phyloP scores from a whole-genome alignment of 2,888 invertebrate genomes.

The Dolichopus griseipennis region DNA sequence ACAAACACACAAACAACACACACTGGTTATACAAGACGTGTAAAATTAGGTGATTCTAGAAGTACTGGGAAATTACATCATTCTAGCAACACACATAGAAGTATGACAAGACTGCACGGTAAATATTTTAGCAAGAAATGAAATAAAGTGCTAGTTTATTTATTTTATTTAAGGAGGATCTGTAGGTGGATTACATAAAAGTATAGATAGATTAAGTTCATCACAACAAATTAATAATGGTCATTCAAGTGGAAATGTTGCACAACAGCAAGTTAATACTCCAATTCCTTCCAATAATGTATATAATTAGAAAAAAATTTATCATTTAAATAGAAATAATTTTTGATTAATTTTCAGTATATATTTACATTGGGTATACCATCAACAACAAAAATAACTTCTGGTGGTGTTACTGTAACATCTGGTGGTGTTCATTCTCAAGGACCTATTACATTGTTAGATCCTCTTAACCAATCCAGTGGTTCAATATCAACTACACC shows the following conservation, averaged over 20 bases:
- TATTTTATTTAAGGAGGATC: slow-evolving; percentile 46
- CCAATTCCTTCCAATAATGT: background rate
- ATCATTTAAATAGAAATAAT: background rate
- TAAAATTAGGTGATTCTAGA: slow-evolving; percentile 64
- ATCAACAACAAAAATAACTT: slow-evolving; percentile 34
- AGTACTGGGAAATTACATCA: slow-evolving; percentile 67
- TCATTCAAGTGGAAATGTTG: slow-evolving; percentile 32
- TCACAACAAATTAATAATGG: slow-evolving; percentile 67
- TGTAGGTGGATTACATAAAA: slow-evolving; percentile 69
- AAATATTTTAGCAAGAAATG: slow-evolving; percentile 45
- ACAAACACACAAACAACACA: slow-evolving; percentile 24
- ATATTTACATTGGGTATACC: background rate
- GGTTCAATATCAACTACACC: slow-evolving; percentile 39
- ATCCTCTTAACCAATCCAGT: slow-evolving; percentile 42
- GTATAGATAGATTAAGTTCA: slow-evolving; percentile 71
- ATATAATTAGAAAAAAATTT: no score
- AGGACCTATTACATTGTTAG: slow-evolving; percentile 45
- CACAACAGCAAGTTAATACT: slow-evolving; percentile 12
- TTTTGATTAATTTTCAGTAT: background rate
- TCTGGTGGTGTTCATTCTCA: slow-evolving; percentile 47
- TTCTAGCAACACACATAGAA: slow-evolving; percentile 62
- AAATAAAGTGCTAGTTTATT: slow-evolving; percentile 9
- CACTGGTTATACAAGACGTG: slow-evolving; percentile 49
- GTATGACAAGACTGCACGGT: slow-evolving; percentile 69
- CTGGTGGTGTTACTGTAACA: slow-evolving; percentile 54